Percentiles rank a stretch among this genome's conserved stretches.
Evolutionary conservation across 2,888 invertebrate genomes (phyloP).

Genomic region (Thereva unica): DNA sequence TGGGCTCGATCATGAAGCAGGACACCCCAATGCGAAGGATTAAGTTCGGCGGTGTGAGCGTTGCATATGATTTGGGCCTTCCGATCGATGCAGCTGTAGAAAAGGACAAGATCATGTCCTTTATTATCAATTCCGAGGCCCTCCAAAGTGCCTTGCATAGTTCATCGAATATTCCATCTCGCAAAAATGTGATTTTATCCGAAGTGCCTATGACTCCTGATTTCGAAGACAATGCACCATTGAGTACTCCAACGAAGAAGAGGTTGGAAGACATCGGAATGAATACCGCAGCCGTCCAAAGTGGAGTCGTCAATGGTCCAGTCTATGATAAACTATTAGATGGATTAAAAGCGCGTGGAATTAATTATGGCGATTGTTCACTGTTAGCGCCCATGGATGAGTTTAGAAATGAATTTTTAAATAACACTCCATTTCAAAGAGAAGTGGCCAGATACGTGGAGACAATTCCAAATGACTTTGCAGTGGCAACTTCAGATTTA

Average conservation of each 20-base stretch:
- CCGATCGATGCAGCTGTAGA: conserved; percentile 54
- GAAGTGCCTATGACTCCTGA: conserved; percentile 56
- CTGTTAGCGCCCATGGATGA: conserved; percentile 63
- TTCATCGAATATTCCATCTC: conserved; percentile 26
- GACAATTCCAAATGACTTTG: conserved; percentile 49
- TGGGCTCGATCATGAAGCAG: conserved; percentile 53
- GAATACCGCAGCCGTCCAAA: conserved; percentile 64
- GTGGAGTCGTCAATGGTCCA: conserved; percentile 64
- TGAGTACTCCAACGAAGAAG: conserved; percentile 58
- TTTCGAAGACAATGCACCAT: conserved; percentile 60
- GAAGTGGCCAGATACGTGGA: conserved; percentile 63
- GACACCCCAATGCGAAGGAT: conserved; percentile 57
- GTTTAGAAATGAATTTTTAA: conserved; percentile 62
- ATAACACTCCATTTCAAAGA: conserved; percentile 62
- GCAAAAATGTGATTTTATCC: conserved; percentile 31
- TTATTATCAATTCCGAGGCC: conserved; percentile 53
- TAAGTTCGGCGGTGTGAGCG: conserved; percentile 52
- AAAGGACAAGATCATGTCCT: conserved; percentile 53
- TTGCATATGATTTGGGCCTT: conserved; percentile 52
- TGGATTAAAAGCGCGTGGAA: conserved; percentile 61
- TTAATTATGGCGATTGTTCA: conserved; percentile 61
- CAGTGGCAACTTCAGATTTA: conserved; percentile 23
- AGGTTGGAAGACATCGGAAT: conserved; percentile 62
- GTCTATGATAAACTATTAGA: conserved; percentile 65
- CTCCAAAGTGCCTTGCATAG: conserved; percentile 49